A percentile compares a stretch with the other conserved stretches of the same genome.
phyloP scores from a whole-genome alignment of 2,797 vertebrate genomes.

The Saxicola maurus region DNA sequence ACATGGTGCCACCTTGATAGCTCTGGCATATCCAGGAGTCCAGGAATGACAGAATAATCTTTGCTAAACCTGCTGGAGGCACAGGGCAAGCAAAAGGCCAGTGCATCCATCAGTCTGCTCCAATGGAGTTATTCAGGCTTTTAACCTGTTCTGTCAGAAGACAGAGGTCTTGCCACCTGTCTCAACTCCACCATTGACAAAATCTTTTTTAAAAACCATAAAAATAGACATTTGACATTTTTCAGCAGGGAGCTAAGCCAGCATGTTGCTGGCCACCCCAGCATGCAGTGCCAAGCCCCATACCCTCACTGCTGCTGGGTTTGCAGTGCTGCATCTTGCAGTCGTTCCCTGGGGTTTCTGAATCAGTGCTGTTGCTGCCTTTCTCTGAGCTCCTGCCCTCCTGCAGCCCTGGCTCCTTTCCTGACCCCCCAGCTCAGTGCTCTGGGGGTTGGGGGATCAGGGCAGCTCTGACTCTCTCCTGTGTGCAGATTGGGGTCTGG shows the following conservation, averaged over 20 bases:
- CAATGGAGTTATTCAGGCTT: background rate
- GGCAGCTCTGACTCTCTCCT: constrained; percentile 47
- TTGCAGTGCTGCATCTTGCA: background rate
- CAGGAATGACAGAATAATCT: constrained; percentile 26
- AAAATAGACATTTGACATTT: background rate
- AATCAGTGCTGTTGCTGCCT: background rate
- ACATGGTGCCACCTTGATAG: background rate
- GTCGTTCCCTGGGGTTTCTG: constrained; percentile 2
- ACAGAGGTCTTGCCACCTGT: background rate
- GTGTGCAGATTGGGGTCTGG: constrained; percentile 90
- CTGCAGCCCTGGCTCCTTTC: background rate
- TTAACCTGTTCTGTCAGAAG: background rate
- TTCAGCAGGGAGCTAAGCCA: background rate
- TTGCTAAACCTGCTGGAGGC: constrained; percentile 18
- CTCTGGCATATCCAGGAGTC: background rate
- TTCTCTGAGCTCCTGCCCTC: background rate
- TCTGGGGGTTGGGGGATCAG: fast-evolving
- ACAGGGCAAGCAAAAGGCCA: background rate
- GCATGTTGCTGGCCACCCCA: background rate
- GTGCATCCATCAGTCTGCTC: background rate
- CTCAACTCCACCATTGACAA: background rate
- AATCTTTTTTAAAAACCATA: background rate
- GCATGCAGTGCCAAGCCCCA: background rate
- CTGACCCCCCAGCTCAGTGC: background rate
- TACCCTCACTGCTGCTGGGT: background rate